Evolutionary conservation across 1,140 invertebrate genomes (phyloP).

Genomic region (Anastrepha obliqua): DNA sequence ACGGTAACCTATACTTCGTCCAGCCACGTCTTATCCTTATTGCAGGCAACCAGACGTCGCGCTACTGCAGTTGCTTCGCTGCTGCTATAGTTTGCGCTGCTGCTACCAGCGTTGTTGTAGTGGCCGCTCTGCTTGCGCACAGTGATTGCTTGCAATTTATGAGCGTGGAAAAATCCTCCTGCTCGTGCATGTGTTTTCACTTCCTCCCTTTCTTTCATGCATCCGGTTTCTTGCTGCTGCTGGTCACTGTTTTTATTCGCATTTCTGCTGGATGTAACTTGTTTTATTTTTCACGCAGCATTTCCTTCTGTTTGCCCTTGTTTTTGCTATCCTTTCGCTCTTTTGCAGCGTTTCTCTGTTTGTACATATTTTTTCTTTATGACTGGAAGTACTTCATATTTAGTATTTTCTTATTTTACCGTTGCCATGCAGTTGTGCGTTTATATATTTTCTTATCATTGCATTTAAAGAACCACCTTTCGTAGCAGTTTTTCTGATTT

Average conservation of each 20-base stretch:
- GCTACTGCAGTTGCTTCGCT: background rate
- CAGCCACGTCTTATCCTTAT: no score
- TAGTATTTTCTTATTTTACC: no score
- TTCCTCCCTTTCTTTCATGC: conserved; percentile 28
- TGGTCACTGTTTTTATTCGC: background rate
- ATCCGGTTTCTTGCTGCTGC: background rate
- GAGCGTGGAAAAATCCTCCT: conserved; percentile 1
- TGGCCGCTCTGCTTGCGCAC: background rate
- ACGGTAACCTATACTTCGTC: no score
- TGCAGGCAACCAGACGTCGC: background rate
- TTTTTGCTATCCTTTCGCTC: background rate
- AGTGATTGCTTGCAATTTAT: conserved; percentile 26
- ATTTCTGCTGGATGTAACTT: background rate
- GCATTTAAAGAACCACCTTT: no score
- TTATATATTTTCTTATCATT: no score
- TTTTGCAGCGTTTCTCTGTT: background rate
- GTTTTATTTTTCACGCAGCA: background rate
- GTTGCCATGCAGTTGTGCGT: no score
- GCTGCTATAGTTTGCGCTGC: background rate
- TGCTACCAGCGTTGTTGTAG: background rate
- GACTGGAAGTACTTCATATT: no score
- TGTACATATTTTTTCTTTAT: background rate
- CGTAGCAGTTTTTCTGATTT: no score
- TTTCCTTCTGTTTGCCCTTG: background rate
- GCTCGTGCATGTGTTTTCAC: conserved; percentile 33